These are phyloP conservation scores for Motacilla alba DNA, from an alignment of 2,113 vertebrate genomes.

Conservation along the genomic window DNA sequence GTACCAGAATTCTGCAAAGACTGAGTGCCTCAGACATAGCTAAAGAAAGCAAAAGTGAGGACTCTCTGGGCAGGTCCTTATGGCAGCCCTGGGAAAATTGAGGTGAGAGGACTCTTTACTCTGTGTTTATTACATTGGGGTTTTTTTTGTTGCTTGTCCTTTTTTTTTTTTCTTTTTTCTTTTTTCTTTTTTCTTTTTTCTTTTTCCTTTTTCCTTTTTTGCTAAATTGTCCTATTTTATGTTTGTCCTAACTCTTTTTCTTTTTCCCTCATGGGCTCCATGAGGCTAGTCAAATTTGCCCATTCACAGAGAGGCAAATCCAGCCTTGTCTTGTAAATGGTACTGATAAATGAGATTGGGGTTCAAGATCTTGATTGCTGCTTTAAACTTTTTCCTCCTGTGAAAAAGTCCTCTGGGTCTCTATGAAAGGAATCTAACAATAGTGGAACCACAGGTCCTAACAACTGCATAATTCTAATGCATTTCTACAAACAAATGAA, in stretches of 20 bases:
- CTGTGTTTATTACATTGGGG: neutral
- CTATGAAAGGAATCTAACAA: neutral
- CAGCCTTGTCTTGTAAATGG: neutral
- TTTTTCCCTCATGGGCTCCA: neutral
- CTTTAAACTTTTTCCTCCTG: neutral
- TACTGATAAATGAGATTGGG: neutral
- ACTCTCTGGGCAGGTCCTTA: neutral
- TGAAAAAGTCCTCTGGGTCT: neutral
- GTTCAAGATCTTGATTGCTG: neutral
- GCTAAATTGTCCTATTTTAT: neutral
- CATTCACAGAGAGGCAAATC: neutral
- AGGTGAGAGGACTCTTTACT: neutral
- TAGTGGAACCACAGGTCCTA: neutral
- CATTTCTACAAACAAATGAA: neutral
- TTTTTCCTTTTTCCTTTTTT: no score
- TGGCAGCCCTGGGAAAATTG: neutral
- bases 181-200: neutral
- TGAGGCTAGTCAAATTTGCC: neutral
- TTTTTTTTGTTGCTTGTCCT: rapidly evolving
- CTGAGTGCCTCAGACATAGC: neutral
- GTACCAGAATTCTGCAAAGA: neutral
- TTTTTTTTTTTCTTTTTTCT: neutral
- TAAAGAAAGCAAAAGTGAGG: neutral
- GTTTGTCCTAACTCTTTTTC: neutral
- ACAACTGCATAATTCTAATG: neutral